phyloP scores from a whole-genome alignment of 2,797 vertebrate species.

The Mormyrops boulengeri region DNA sequence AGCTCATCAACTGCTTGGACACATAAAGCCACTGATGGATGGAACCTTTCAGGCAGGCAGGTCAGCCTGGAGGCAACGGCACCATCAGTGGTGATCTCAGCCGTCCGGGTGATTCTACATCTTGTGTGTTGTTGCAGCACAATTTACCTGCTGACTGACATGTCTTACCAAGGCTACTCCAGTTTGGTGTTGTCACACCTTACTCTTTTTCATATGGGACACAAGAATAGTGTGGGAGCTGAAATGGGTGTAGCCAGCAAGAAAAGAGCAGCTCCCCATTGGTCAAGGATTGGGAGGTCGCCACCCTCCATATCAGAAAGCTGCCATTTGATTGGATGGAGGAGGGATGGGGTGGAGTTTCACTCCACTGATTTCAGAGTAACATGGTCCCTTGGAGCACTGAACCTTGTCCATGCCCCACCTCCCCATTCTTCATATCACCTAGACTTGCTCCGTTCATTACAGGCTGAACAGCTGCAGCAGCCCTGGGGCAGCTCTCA shows the following conservation, averaged over 20 bases:
- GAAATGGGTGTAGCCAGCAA: not conserved
- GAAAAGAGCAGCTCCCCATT: not conserved
- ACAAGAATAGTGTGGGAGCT: not conserved
- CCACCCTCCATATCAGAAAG: not conserved
- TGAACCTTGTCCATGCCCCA: not conserved
- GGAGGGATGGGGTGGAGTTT: not conserved
- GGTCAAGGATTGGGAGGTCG: not conserved
- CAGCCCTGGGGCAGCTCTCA: not conserved
- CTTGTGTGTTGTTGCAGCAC: not conserved
- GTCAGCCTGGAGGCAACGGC: not conserved
- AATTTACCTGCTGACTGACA: not conserved
- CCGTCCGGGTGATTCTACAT: not conserved
- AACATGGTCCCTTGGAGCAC: not conserved
- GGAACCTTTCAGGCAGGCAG: not conserved
- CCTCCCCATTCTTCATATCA: not conserved
- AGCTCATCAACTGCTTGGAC: conserved; percentile 36
- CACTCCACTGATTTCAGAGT: not conserved
- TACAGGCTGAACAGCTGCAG: not conserved
- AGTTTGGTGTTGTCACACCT: not conserved
- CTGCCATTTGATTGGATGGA: not conserved
- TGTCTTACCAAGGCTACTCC: not conserved
- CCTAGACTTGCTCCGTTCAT: not conserved
- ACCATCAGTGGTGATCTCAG: not conserved
- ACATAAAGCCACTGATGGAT: conserved; percentile 37
- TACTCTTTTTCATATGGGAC: not conserved